Conservation (phyloP, 2,113 vertebrate genomes). For the Loxodonta africana region DNA sequence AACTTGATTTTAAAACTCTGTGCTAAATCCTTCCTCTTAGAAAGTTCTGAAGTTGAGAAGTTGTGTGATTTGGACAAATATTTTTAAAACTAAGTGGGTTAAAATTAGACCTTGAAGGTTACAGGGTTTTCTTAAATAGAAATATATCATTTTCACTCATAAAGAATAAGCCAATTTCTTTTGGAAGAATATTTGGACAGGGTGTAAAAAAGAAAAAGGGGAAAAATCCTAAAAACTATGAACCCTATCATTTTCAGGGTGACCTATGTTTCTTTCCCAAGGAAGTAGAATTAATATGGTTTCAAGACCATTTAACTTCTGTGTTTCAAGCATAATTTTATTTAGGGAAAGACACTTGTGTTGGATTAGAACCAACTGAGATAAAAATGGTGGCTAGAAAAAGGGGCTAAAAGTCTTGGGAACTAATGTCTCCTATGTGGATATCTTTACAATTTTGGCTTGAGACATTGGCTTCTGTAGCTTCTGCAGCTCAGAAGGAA, state of each 20-base stretch:
- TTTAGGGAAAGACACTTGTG: conserved; percentile 20
- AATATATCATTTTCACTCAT: conserved; percentile 26
- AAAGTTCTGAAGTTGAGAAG: conserved; percentile 42
- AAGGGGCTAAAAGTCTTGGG: background rate
- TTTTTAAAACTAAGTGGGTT: conserved; percentile 35
- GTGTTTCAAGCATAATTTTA: conserved; percentile 27
- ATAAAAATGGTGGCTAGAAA: conserved; percentile 17
- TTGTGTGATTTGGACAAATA: conserved; percentile 16
- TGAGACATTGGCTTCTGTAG: background rate
- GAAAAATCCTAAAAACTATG: background rate
- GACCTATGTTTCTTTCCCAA: background rate
- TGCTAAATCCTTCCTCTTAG: conserved; percentile 16
- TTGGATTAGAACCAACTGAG: background rate
- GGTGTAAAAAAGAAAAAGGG: conserved; percentile 34
- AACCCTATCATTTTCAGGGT: background rate
- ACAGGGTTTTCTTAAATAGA: conserved; percentile 51
- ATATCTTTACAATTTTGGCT: conserved; percentile 17
- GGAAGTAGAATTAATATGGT: conserved; percentile 26
- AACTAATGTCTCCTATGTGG: background rate
- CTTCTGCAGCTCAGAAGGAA: background rate
- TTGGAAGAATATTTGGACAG: conserved; percentile 32
- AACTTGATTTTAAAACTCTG: conserved; percentile 31
- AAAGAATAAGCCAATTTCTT: conserved; percentile 22
- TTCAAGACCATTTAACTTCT: conserved; percentile 9
- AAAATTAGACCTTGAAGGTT: conserved; percentile 42